Conservation (phyloP, 2,113 vertebrate genomes). For the Tor tambroides region DNA sequence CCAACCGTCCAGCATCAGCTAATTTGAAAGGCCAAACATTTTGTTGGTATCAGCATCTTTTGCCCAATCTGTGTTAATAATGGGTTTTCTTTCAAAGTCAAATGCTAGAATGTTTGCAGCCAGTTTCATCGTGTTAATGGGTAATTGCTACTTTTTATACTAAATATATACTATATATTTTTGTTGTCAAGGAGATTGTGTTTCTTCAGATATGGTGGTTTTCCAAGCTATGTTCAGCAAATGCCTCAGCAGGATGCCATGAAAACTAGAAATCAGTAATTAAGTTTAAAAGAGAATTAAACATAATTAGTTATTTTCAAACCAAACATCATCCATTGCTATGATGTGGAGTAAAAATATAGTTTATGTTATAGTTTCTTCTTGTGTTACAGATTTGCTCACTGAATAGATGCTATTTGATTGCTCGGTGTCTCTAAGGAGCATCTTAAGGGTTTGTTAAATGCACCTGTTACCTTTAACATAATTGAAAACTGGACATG, state of each 20-base stretch:
- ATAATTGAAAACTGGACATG: too few species aligned
- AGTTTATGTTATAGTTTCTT: neutral
- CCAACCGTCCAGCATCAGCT: neutral
- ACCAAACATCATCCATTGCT: neutral
- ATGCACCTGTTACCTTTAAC: too few species aligned
- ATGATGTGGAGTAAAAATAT: neutral
- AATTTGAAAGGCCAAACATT: slow-evolving; percentile 12
- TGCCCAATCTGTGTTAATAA: neutral
- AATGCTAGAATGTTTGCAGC: neutral
- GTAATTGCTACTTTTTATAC: neutral
- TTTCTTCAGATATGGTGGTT: neutral
- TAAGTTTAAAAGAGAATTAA: neutral
- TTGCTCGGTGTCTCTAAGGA: neutral
- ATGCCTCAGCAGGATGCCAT: neutral
- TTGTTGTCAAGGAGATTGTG: neutral
- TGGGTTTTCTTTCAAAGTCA: neutral
- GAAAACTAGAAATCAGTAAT: neutral
- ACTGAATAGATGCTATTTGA: neutral
- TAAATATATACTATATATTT: neutral
- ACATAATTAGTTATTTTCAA: neutral
- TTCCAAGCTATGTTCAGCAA: neutral
- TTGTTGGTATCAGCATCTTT: slow-evolving; percentile 3
- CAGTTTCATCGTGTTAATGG: slow-evolving; percentile 10
- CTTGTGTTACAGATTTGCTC: neutral
- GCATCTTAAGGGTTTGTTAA: neutral